A percentile compares a stretch with the other conserved stretches of the same genome.
Evolutionary conservation across 2,888 invertebrate genomes (phyloP).

Genomic region (Ctena decussata): DNA sequence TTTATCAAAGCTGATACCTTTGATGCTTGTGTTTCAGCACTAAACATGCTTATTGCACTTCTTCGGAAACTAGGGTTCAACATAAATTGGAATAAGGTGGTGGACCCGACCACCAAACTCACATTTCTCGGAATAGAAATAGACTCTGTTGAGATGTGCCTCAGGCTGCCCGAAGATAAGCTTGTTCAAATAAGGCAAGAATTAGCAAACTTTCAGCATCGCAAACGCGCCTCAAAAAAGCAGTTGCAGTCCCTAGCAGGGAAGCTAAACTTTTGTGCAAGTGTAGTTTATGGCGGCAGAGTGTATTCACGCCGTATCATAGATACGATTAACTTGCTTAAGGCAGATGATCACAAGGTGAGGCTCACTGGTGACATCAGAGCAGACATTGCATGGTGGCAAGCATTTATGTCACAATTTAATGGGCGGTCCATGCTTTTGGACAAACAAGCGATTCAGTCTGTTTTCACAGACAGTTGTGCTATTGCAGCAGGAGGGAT

Average conservation of each 20-base stretch:
- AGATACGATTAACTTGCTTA: not conserved
- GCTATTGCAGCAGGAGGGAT: constrained; percentile 7
- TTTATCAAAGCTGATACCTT: not conserved
- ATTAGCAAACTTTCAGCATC: not conserved
- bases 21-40: not conserved
- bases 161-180: constrained; percentile 22
- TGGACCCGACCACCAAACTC: not conserved
- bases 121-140: constrained; percentile 28
- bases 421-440: constrained; percentile 38
- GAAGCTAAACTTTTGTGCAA: constrained; percentile 33
- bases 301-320: constrained; percentile 27
- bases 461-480: constrained; percentile 37
- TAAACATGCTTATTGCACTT: not conserved
- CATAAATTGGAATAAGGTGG: constrained; percentile 3
- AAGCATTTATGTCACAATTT: constrained; percentile 22
- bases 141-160: not conserved
- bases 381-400: constrained; percentile 35
- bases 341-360: constrained; percentile 17
- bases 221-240: not conserved
- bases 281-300: constrained; percentile 39
- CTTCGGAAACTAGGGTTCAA: not conserved
- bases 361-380: not conserved
- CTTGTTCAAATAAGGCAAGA: not conserved
- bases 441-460: constrained; percentile 12
- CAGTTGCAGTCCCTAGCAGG: constrained; percentile 12